phyloP scores from a whole-genome alignment of 2,888 invertebrate species.

The Philhelius pedissequus region DNA sequence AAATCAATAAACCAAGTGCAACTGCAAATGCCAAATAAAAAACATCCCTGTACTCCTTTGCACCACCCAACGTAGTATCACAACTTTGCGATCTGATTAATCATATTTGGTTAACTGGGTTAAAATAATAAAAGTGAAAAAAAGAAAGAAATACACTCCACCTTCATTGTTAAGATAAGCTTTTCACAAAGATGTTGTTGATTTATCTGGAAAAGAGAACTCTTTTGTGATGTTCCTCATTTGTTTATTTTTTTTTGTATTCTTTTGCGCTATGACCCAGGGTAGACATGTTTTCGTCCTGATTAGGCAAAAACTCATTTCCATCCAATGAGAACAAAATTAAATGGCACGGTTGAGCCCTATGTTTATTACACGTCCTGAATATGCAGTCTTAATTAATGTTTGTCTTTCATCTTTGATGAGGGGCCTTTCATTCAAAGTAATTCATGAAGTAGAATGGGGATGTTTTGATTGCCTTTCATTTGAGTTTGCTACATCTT shows the following conservation, averaged over 20 bases:
- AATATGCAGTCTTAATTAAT: not conserved
- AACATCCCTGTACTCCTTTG: too few species aligned
- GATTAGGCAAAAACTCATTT: not conserved
- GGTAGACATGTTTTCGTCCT: not conserved
- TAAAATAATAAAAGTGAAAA: not conserved
- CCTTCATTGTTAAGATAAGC: not conserved
- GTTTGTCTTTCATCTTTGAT: not conserved
- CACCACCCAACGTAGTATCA: too few species aligned
- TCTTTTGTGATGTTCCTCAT: not conserved
- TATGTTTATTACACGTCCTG: not conserved
- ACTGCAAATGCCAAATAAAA: not conserved
- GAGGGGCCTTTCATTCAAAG: not conserved
- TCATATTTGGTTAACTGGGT: not conserved
- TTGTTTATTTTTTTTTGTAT: not conserved
- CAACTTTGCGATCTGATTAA: not conserved
- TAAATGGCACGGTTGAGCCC: not conserved
- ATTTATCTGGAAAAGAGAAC: not conserved
- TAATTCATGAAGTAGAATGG: not conserved
- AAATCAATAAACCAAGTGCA: conserved; percentile 8
- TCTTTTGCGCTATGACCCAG: not conserved
- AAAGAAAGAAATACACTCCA: not conserved
- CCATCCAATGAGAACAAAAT: not conserved
- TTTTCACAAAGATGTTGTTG: not conserved
- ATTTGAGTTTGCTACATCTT: too few species aligned
- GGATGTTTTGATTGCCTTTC: too few species aligned